Base-by-base conservation (phyloP, 2,888 invertebrate species). In the Calameuta idolon region DNA sequence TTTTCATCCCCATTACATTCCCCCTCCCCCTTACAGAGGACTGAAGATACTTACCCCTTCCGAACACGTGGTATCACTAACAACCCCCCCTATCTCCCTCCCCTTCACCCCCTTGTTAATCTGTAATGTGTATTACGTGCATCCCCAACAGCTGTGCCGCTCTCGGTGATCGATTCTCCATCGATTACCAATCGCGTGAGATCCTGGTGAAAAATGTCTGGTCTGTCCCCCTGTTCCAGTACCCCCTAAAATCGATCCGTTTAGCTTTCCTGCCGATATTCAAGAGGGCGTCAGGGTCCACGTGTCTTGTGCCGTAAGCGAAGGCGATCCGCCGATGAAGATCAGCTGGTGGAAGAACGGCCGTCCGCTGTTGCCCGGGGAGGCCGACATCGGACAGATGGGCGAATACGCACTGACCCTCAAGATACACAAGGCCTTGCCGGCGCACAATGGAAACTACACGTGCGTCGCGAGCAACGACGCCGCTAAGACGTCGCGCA, bases 341-440 rank as follows among this genome's bases (percentile, higher is more conserved):
- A 92, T 94, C 81, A 90, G 90, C 78, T 94, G 94, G 94, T 91
- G 92, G 79, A 94, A 94, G 89, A 93, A 94, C 85, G 93, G 93
- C 69, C 89, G 91, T 55, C 90, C 92, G 3, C 91, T 94, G 79
- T 91, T 92, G 69, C 89, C 90, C 77, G 91, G 91, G 78, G 89
- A 89, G 69, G 88, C 87, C 15, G 86, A 84, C 76, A 91, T 89
- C 23, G 87, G 90, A 80, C 90, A 90, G 82, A 87, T 89, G 80
- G 90, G 87, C 82, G 89, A 90, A 81, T 92, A 88, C 84, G 91
- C 89, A 87, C 87, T 91, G 69, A 89, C 91, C 12, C 91, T 93
- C 80, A 92, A 91, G 88, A 93, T 93, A 83, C 90, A 92, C 81
- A 91, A 91, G 80, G 93, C 93, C 78, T 91, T 92, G 76, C 93